Base-by-base conservation (phyloP, 2,797 vertebrate species). In the Vireo griseus region DNA sequence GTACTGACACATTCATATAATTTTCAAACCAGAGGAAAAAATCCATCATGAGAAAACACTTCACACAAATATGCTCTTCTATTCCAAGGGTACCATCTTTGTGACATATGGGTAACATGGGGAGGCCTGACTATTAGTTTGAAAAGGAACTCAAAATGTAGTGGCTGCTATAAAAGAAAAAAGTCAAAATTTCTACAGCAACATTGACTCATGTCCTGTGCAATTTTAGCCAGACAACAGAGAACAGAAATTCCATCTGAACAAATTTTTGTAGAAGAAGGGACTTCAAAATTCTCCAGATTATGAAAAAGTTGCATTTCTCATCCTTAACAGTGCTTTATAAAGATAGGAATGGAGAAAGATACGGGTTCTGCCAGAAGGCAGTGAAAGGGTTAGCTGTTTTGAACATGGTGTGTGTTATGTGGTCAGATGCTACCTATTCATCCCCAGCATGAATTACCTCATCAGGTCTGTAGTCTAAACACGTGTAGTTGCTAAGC, bases 401-500 rank as follows among this genome's bases (percentile, higher is more conserved):
- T 93, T 74, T 44, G 61, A 81, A 57, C 19, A 25, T 47, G 12
- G 29, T 54, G 19, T 6, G 0, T 50, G 29, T 55, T 79, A 52
- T 4, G 22, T 44, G 51, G 75, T 65, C 75, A 83, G 35, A 90
- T 61, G 39, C 66, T 67, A 76, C 55, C 51, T 83, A 59, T 69
- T 88, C 71, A 84, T 50, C 42, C 52, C 28, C 68, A 79, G 51
- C 54, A 74, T 33, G 37, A 89, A 86, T 88, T 92, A 88, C 35
- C 48, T 75, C 74, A 92, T n/a, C 72, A 82, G 73, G 58, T 47
- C 54, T 94, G 82, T 84, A 73, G 90, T 47, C 67, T 66, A 94
- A 91, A 90, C 90, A 54, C 26, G 14, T 42, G 61, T 5, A 65
- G 82, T 88, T 95, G 87, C 93, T 91, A 88, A 83, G 91, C 68